phyloP scores from a whole-genome alignment of 2,113 vertebrate species.

The Proteles cristata region DNA sequence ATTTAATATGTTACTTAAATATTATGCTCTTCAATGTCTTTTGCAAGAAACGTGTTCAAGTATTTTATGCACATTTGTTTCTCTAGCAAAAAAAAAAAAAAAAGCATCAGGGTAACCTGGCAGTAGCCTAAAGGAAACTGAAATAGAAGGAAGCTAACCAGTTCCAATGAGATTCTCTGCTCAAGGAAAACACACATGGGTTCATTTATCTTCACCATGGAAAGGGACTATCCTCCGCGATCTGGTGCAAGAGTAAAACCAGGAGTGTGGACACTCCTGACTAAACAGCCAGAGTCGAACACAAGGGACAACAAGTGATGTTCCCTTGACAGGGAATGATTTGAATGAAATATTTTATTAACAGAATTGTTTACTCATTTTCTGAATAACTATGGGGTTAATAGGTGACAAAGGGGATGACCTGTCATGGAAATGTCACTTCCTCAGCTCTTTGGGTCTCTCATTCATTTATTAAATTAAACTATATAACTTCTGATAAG shows the following conservation, averaged over 20 bases:
- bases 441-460: not conserved
- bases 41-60: not conserved
- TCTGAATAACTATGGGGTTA: not conserved
- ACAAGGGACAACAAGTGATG: not conserved
- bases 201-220: not conserved
- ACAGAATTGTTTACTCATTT: not conserved
- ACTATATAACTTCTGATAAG: not conserved
- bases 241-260: not conserved
- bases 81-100: not conserved
- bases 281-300: not conserved
- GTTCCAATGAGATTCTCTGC: too few relatives aligned
- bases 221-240: too few relatives aligned
- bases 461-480: conserved; percentile 30
- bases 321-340: not conserved
- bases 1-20: not conserved
- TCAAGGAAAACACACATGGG: too few relatives aligned
- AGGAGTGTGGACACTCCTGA: not conserved
- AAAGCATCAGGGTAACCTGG: not conserved
- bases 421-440: conserved; percentile 20
- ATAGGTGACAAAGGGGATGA: not conserved
- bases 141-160: not conserved
- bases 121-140: not conserved
- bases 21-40: not conserved
- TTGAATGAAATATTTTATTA: not conserved
- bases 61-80: not conserved